Evolutionary conservation across 1,140 invertebrate genomes (phyloP), one percentile per base, ranked within the genome.

Genomic region (Conus betulinus): DNA sequence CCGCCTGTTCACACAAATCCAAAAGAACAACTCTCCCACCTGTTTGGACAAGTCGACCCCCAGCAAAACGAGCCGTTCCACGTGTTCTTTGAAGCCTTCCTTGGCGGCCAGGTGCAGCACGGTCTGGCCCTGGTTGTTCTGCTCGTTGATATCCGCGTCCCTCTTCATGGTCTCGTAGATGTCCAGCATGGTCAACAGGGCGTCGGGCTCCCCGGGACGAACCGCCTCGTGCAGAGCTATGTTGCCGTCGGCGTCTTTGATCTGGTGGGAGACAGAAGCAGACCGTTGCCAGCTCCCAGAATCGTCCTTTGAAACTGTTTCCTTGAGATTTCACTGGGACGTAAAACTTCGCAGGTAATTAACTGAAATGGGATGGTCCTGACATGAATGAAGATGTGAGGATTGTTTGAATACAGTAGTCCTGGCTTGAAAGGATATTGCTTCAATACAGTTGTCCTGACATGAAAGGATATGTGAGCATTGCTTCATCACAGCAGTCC

Each of bases 111-210:
- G 87, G 84, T 93, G 93, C 0, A 94, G 88, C 13, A 92, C 87
- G 0, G 92, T 92, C 89, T 94, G 91, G 10, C 78, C 84, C 13
- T 74, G 88, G 20, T 88, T 84, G 57, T 92, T 94, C 71, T 90
- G 90, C n/a, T 93, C 88, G 63, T 94, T 93, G 85, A 94, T 92
- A 82, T 93, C 91, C 5, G 90, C 91, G 87, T 93, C 93, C n/a
- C 92, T 57, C 89, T 93, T 90, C 91, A 92, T 92, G 0, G 88
- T 88, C 84, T 94, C 93, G 87, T 92, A 94, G 55, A 93, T 93
- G 88, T 93, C 92, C 23, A 94, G 86, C 91, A 93, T 93, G n/a
- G 88, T 92, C 15, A 92, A 89, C 8, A 94, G 89, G 23, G 90
- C 91, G 55, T 94, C 93, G 7, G 91, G 90, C n/a, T 94, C 90